Evolutionary conservation across 2,888 invertebrate genomes (phyloP).

Genomic region (Pemphredon lugubris): DNA sequence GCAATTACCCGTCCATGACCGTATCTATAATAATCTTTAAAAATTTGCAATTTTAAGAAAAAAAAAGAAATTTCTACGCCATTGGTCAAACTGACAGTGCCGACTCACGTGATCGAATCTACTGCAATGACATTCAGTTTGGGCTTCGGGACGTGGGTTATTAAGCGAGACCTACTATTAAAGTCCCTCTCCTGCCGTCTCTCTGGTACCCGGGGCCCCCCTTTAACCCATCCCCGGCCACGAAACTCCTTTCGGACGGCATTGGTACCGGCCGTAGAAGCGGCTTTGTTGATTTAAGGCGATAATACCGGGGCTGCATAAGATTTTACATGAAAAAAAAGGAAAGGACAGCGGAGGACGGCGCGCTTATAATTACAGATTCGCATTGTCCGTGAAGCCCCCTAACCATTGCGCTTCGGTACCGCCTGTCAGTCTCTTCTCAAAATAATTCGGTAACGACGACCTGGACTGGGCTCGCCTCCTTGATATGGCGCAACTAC

Average conservation of each 20-base stretch:
- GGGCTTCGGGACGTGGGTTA: slow-evolving; percentile 72
- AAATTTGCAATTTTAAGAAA: no score
- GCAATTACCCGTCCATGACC: no score
- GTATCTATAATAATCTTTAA: no score
- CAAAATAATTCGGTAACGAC: slow-evolving; percentile 59
- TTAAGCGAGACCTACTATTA: slow-evolving; percentile 79
- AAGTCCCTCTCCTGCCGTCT: slow-evolving; percentile 66
- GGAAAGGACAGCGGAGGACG: slow-evolving; percentile 61
- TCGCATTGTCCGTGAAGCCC: slow-evolving; percentile 73
- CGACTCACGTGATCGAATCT: slow-evolving; percentile 76
- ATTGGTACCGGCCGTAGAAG: slow-evolving; percentile 59
- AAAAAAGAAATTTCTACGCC: slow-evolving; percentile 16
- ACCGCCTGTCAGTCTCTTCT: slow-evolving; percentile 67
- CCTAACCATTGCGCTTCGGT: slow-evolving; percentile 65
- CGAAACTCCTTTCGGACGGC: slow-evolving; percentile 31
- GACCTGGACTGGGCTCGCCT: neutral
- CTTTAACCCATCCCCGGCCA: slow-evolving; percentile 7
- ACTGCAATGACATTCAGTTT: slow-evolving; percentile 79
- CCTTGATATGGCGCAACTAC: slow-evolving; percentile 27
- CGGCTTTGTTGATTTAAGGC: slow-evolving; percentile 79
- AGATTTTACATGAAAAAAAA: slow-evolving; percentile 71
- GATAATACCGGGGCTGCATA: slow-evolving; percentile 76
- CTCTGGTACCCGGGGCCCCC: slow-evolving; percentile 29
- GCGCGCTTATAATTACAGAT: slow-evolving; percentile 76
- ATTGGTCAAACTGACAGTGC: slow-evolving; percentile 57